Base-by-base conservation (phyloP, 2,888 invertebrate genomes). In the Lymantria monacha region DNA sequence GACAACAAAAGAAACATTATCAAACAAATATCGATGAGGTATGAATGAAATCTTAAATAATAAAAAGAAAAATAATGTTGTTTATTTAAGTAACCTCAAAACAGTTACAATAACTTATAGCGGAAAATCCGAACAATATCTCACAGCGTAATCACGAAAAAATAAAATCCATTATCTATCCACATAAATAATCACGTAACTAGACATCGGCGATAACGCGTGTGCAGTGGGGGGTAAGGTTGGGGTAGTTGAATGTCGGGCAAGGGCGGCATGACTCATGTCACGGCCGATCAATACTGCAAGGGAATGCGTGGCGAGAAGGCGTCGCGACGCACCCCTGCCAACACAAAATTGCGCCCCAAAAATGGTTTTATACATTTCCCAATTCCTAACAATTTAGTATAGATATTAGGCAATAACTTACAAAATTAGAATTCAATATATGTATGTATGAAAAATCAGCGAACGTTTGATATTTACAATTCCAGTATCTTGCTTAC, bases 251-350 rank as follows among this genome's bases (percentile, higher is more conserved):
- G 89, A 87, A 91, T 89, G 86, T 91, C 90, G 90, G 89, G 88
- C 90, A 91, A 91, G 90, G 90, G 90, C 87, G 87, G 83, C 87
- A 74, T 86, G 88, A 90, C 86, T 90, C 90, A 90, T 79, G 86
- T 90, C 89, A 90, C 79, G 87, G 87, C 80, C 77, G 89, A 87
- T 90, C 90, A 83, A 91, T 91, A 91, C 83, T 90, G 90, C 90
- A 90, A 72, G 79, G 77, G 77, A 79, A 76, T 82, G 83, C 82
- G 85, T 83, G 76, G 67, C 63, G 64, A 13, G 57, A n/a, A 15
- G 40, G 53, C 52, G 52, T 49, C 59, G 53, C 63, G 53, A 58
- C 57, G 55, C 59, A 57, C 64, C 63, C 69, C 51, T 44, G 30
- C 54, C 51, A 31, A 55, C 59, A 48, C 51, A 55, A 36, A 49